These are phyloP conservation scores for Coilia nasus DNA, from an alignment of 2,797 vertebrate species.

Conservation along the genomic window DNA sequence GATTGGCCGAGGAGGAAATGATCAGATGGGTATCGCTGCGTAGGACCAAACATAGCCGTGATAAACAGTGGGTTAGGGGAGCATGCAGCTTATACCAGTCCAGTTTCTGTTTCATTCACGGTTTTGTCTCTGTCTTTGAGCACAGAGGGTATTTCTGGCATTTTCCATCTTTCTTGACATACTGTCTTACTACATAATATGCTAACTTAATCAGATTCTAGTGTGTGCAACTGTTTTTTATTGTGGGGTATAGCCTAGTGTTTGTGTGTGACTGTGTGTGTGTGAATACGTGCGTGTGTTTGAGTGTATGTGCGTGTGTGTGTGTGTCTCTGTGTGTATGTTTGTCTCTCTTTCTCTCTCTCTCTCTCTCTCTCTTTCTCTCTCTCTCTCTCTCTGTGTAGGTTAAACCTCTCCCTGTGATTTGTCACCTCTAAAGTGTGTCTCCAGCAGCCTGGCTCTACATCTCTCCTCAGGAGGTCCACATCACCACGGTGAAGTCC, in stretches of 20 bases:
- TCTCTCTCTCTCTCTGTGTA: constrained; percentile 39
- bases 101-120: too few species aligned
- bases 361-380: too few species aligned
- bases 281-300: background rate
- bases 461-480: constrained; percentile 57
- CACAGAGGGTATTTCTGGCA: too few species aligned
- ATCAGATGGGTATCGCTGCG: constrained; percentile 43
- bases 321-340: background rate
- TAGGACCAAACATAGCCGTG: constrained; percentile 32
- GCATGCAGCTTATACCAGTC: background rate
- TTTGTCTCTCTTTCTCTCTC: too few species aligned
- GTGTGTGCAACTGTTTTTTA: background rate
- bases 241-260: background rate
- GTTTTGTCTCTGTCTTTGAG: too few species aligned
- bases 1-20: constrained; percentile 54
- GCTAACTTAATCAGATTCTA: too few species aligned
- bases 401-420: constrained; percentile 54
- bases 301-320: background rate
- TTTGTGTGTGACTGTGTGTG: constrained; percentile 51
- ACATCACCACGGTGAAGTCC: background rate
- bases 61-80: too few species aligned
- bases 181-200: too few species aligned
- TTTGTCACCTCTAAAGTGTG: constrained; percentile 57
- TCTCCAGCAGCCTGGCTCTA: constrained; percentile 54
- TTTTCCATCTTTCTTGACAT: too few species aligned